Conservation (phyloP, 2,113 vertebrate genomes). For the Vulpes lagopus region DNA sequence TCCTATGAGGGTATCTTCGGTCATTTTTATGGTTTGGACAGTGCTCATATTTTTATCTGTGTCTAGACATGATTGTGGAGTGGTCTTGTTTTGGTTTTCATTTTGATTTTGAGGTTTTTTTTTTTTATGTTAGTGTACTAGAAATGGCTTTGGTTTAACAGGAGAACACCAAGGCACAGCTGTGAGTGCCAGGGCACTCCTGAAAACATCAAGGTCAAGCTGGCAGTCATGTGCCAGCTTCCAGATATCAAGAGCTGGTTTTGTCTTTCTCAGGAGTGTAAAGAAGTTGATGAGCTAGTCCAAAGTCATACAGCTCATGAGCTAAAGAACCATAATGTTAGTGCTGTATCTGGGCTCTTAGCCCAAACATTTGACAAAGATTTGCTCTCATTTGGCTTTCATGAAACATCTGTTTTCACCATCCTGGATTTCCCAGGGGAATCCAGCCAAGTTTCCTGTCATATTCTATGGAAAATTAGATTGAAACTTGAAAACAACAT, state of each 20-base stretch:
- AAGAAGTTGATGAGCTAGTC: background rate
- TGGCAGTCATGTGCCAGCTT: background rate
- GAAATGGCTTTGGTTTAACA: background rate
- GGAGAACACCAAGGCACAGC: background rate
- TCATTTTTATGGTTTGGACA: background rate
- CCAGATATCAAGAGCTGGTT: background rate
- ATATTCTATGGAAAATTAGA: background rate
- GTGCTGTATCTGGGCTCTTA: background rate
- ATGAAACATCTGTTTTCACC: background rate
- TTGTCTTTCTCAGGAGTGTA: background rate
- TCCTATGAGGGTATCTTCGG: no score
- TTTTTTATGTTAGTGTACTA: background rate
- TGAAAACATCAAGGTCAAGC: background rate
- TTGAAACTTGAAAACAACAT: background rate
- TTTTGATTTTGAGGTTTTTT: no score
- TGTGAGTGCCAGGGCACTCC: background rate
- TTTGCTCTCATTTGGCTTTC: background rate
- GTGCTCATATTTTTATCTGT: background rate
- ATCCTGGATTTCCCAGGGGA: background rate
- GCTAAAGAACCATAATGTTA: background rate
- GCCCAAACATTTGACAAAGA: background rate
- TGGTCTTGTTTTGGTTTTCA: background rate
- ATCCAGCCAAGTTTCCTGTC: background rate
- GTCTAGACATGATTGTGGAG: background rate
- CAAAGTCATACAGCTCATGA: background rate